These are phyloP conservation scores for Gallinago stenura DNA, from an alignment of 2,797 vertebrate genomes.

Conservation along the genomic window DNA sequence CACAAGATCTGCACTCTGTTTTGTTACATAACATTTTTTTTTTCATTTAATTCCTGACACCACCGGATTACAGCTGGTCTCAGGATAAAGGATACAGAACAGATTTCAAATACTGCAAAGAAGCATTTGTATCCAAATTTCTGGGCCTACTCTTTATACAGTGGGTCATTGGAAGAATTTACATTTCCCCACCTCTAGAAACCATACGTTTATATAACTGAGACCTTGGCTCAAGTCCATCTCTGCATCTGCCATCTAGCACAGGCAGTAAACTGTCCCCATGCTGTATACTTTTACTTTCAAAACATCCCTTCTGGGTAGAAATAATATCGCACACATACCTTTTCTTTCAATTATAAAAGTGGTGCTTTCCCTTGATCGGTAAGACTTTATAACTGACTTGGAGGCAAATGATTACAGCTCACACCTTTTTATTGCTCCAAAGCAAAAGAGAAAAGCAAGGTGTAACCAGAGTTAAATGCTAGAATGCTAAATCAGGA, in stretches of 20 bases:
- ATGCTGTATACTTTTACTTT: slow-evolving; percentile 59
- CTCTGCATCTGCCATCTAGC: not conserved
- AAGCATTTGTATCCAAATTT: not conserved
- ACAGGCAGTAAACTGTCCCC: not conserved
- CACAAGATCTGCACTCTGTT: not conserved
- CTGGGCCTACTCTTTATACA: not conserved
- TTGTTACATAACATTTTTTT: not conserved
- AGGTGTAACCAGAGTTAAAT: not conserved
- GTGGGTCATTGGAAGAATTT: not conserved
- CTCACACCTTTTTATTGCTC: slow-evolving; percentile 30
- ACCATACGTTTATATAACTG: not conserved
- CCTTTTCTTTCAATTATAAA: slow-evolving; percentile 21
- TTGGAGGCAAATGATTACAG: slow-evolving; percentile 61
- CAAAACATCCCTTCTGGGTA: slow-evolving; percentile 45
- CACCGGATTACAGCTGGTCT: not conserved
- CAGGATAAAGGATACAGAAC: not conserved
- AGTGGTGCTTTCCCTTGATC: slow-evolving; percentile 43
- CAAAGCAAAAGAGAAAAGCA: slow-evolving; percentile 41
- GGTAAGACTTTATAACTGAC: slow-evolving; percentile 57
- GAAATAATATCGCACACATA: slow-evolving; percentile 34
- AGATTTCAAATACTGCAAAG: not conserved
- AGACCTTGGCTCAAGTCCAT: not conserved
- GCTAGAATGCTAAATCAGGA: not conserved
- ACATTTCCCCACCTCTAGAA: not conserved
- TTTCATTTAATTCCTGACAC: not conserved